Evolutionary conservation across 2,797 vertebrate species (phyloP).

Genomic region (Coranthus polyacanthus): DNA sequence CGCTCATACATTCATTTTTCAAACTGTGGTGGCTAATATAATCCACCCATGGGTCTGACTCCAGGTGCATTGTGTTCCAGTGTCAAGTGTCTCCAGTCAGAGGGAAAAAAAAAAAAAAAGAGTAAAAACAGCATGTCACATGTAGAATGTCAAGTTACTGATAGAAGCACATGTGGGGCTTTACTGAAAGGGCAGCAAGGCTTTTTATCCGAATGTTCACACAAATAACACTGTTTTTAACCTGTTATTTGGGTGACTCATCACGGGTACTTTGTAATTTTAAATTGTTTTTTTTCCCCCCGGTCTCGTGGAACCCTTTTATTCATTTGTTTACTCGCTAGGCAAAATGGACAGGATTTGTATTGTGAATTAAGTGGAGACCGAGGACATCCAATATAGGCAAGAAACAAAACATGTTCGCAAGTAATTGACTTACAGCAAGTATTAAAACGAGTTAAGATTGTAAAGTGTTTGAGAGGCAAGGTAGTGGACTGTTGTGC

Average conservation of each 20-base stretch:
- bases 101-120: constrained; percentile 8
- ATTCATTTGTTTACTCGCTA: not conserved
- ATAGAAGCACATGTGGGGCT: not conserved
- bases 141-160: constrained; percentile 21
- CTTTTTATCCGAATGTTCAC: not conserved
- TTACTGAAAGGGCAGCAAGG: constrained; percentile 7
- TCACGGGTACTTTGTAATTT: constrained; percentile 2
- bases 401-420: not conserved
- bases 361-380: not conserved
- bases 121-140: not conserved
- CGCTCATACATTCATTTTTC: constrained; percentile 62
- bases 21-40: constrained; percentile 55
- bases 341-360: constrained; percentile 7
- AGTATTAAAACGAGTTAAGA: too few relatives aligned
- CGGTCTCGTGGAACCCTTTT: too few relatives aligned
- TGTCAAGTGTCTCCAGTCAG: constrained; percentile 37
- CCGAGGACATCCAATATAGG: not conserved
- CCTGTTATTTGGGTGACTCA: constrained; percentile 13
- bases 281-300: too few relatives aligned
- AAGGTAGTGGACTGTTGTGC: too few relatives aligned
- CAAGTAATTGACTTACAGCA: not conserved
- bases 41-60: constrained; percentile 54
- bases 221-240: constrained; percentile 3
- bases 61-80: constrained; percentile 49
- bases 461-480: too few relatives aligned